phyloP scores from a whole-genome alignment of 2,797 vertebrate species.

The Lutjanus argentimaculatus region DNA sequence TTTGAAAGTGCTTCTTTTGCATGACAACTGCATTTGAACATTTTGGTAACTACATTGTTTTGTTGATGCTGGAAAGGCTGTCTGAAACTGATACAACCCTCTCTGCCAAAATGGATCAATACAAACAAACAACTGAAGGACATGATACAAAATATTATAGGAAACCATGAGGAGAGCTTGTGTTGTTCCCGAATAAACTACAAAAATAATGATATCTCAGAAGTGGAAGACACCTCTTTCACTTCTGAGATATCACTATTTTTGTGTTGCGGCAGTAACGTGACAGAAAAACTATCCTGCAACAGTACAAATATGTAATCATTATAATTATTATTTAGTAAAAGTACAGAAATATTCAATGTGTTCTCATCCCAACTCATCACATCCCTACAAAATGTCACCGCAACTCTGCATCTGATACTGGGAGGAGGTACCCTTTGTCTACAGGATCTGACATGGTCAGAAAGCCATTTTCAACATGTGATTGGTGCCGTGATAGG shows the following conservation, averaged over 20 bases:
- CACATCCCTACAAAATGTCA: no score
- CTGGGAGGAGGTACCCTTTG: no score
- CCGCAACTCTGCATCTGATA: no score
- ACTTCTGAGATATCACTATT: no score
- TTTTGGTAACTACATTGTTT: neutral
- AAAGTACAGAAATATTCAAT: no score
- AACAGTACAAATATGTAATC: no score
- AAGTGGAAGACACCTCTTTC: neutral
- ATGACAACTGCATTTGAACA: neutral
- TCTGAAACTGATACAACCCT: neutral
- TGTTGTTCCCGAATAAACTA: neutral
- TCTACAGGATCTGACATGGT: no score
- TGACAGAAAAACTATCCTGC: neutral
- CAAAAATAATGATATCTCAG: neutral
- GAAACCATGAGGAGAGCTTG: neutral
- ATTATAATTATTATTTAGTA: no score
- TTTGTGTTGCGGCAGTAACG: no score
- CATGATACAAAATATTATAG: neutral
- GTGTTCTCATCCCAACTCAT: no score
- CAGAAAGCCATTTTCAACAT: no score
- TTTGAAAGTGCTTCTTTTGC: neutral
- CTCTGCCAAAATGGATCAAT: slow-evolving; percentile 7
- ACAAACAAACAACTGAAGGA: neutral
- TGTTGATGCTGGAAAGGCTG: neutral
- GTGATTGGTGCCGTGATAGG: no score